phyloP scores from a whole-genome alignment of 2,888 invertebrate genomes.

The Drosophila neoperkinsi region DNA sequence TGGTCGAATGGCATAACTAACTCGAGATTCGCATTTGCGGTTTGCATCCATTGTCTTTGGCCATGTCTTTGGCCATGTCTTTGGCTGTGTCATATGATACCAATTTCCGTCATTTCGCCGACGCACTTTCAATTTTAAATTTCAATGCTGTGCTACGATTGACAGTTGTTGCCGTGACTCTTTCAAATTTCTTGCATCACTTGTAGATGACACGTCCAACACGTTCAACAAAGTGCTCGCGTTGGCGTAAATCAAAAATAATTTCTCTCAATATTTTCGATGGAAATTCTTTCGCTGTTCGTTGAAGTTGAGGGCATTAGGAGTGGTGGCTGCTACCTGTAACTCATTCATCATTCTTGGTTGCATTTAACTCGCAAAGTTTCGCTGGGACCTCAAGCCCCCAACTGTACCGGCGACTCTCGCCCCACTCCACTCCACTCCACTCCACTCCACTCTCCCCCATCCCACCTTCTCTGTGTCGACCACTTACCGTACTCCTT shows the following conservation, averaged over 20 bases:
- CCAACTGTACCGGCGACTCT: background rate
- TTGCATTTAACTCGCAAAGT: slow-evolving; percentile 68
- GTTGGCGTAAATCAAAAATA: slow-evolving; percentile 59
- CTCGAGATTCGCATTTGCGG: slow-evolving; percentile 45
- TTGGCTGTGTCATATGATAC: slow-evolving; percentile 54
- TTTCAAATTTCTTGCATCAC: slow-evolving; percentile 48
- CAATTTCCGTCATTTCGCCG: slow-evolving; percentile 43
- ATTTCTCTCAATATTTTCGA: slow-evolving; percentile 41
- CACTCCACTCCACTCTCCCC: background rate
- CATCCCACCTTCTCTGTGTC: background rate
- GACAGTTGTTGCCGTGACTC: slow-evolving; percentile 21
- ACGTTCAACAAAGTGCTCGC: slow-evolving; percentile 13
- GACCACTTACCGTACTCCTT: slow-evolving; percentile 43
- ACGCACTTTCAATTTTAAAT: slow-evolving; percentile 68
- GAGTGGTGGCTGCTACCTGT: slow-evolving; percentile 22
- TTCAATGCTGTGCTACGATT: slow-evolving; percentile 18
- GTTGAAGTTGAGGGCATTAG: background rate
- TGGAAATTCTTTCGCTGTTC: slow-evolving; percentile 16
- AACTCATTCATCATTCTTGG: slow-evolving; percentile 79
- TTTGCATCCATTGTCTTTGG: slow-evolving; percentile 38
- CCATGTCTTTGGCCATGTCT: slow-evolving; percentile 15
- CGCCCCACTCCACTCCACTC: background rate
- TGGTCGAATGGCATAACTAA: slow-evolving; percentile 41
- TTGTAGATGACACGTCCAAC: slow-evolving; percentile 23
- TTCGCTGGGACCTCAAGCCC: slow-evolving; percentile 21